A percentile compares a stretch with the other conserved stretches of the same genome.
These are phyloP conservation scores for Ctenochaetus hawaiiensis DNA, from an alignment of 2,797 vertebrate genomes.

Conservation along the genomic window DNA sequence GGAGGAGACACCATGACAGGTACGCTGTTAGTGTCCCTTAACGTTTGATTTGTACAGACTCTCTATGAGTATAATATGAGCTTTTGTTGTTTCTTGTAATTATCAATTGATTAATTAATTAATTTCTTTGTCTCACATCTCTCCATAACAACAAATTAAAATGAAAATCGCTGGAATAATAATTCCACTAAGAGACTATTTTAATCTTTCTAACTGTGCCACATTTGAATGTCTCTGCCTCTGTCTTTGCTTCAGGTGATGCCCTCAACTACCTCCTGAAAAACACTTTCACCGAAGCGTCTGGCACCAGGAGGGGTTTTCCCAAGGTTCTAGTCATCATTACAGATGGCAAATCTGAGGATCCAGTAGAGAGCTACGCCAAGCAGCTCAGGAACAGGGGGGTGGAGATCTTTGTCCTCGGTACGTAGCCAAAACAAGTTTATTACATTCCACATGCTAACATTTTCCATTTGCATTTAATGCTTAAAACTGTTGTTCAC, in stretches of 20 bases:
- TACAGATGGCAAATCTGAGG: conserved; percentile 93
- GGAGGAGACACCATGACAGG: conserved; percentile 93
- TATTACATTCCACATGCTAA: conserved; percentile 42
- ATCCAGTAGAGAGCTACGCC: conserved; percentile 89
- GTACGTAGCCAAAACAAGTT: conserved; percentile 77
- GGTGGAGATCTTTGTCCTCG: conserved; percentile 95
- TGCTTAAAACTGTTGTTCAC: conserved; percentile 16
- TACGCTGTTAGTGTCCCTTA: conserved; percentile 51
- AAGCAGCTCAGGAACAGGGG: conserved; percentile 88
- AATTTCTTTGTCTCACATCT: too few relatives aligned
- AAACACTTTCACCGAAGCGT: conserved; percentile 87
- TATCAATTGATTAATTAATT: too few relatives aligned
- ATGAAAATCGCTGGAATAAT: too few relatives aligned
- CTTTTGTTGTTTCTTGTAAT: too few relatives aligned
- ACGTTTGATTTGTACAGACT: not conserved
- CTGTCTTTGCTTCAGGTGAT: conserved; percentile 82
- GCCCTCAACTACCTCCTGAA: conserved; percentile 90
- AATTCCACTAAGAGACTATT: too few relatives aligned
- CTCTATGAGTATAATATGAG: too few relatives aligned
- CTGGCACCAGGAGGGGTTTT: conserved; percentile 91
- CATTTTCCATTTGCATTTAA: conserved; percentile 35
- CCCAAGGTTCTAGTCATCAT: conserved; percentile 95
- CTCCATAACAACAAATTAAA: too few relatives aligned
- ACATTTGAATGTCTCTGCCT: not conserved
- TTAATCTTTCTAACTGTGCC: not conserved